Evolutionary conservation across 2,113 vertebrate species (phyloP).

Genomic region (Odontophorus gujanensis): DNA sequence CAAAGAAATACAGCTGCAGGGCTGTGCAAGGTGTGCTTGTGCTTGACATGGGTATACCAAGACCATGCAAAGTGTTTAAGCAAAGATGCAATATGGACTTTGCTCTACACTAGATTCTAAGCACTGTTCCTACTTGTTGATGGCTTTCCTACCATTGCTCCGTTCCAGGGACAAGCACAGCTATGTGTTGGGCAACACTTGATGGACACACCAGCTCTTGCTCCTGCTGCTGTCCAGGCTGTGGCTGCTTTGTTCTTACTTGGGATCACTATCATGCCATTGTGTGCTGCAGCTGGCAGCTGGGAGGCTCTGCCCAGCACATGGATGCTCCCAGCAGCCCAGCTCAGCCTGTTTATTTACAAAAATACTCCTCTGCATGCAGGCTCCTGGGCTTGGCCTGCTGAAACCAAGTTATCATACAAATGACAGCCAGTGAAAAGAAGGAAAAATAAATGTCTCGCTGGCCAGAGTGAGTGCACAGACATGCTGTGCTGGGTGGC

Average conservation of each 20-base stretch:
- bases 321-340: not conserved
- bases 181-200: accelerated
- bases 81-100: accelerated
- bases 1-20: not conserved
- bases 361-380: not conserved
- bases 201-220: accelerated
- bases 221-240: not conserved
- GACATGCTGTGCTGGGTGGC: accelerated
- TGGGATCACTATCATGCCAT: not conserved
- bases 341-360: not conserved
- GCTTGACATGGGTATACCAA: not conserved
- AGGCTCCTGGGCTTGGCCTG: not conserved
- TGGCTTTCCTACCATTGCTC: not conserved
- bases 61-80: not conserved
- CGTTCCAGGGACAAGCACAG: not conserved
- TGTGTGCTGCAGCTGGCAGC: not conserved
- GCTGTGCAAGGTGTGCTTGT: not conserved
- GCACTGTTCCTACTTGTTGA: not conserved
- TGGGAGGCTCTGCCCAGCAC: not conserved
- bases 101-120: not conserved
- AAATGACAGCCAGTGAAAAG: not conserved
- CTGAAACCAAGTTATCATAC: not conserved
- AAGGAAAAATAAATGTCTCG: not conserved
- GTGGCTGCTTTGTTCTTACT: not conserved
- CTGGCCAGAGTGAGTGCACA: accelerated